Conservation (phyloP, 1,140 invertebrate genomes). For the Homarus americanus region DNA sequence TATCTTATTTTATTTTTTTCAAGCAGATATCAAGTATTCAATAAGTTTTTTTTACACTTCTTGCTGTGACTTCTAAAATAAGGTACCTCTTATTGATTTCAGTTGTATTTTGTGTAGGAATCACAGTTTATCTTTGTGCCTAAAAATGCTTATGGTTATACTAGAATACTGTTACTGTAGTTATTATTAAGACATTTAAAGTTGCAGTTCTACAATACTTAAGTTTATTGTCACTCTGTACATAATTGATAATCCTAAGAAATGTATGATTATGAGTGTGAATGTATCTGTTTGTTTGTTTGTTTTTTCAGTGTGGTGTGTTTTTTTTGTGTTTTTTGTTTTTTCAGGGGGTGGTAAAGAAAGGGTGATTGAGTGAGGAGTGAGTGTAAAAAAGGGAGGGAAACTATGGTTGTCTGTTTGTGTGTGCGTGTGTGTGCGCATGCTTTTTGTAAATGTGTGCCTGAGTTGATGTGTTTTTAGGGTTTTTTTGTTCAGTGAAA, state of each 20-base stretch:
- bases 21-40: neutral
- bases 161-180: neutral
- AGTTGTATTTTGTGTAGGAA: neutral
- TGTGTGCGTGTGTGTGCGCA: neutral
- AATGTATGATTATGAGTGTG: neutral
- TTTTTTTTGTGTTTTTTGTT: too few relatives aligned
- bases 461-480: too few relatives aligned
- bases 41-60: neutral
- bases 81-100: neutral
- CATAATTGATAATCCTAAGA: neutral
- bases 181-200: neutral
- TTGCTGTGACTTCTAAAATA: conserved; percentile 1
- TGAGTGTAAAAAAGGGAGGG: neutral
- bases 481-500: too few relatives aligned
- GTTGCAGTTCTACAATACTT: neutral
- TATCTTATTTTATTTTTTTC: conserved; percentile 6
- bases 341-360: too few relatives aligned
- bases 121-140: neutral
- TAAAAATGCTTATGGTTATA: neutral
- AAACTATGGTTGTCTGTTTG: neutral
- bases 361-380: neutral
- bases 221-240: neutral
- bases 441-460: neutral
- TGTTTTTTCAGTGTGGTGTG: too few relatives aligned
- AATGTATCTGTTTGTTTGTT: too few relatives aligned